Conservation (phyloP, 1,140 invertebrate genomes). For the Limonius californicus region DNA sequence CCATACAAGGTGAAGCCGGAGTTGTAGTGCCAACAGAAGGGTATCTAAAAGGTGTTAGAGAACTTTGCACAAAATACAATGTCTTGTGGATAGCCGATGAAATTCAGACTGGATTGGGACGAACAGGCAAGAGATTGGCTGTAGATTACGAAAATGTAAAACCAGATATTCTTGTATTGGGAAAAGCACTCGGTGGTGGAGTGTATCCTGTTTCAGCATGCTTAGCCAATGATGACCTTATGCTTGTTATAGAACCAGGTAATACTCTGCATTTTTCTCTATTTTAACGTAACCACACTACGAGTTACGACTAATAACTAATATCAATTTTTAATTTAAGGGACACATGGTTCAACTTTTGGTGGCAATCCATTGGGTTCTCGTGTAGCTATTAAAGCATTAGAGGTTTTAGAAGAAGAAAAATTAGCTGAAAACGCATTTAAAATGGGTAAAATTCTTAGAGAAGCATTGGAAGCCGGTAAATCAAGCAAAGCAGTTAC, state of each 20-base stretch:
- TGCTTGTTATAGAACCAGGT: conserved; percentile 89
- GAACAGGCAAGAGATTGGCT: conserved; percentile 88
- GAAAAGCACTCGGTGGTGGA: conserved; percentile 97
- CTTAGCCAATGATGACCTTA: conserved; percentile 79
- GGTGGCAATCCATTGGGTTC: conserved; percentile 97
- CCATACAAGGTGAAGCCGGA: conserved; percentile 98
- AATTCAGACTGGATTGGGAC: conserved; percentile 88
- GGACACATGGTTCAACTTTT: conserved; percentile 92
- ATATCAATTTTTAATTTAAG: conserved; percentile 18
- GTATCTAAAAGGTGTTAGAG: conserved; percentile 83
- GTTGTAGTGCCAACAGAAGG: conserved; percentile 88
- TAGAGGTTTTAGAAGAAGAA: conserved; percentile 83
- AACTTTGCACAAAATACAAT: conserved; percentile 90
- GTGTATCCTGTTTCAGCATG: conserved; percentile 90
- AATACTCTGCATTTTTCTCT: too few relatives aligned
- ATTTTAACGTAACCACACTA: too few relatives aligned
- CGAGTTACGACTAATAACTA: too few relatives aligned
- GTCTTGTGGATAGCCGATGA: conserved; percentile 98
- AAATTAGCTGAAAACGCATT: conserved; percentile 84
- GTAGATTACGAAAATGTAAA: conserved; percentile 89
- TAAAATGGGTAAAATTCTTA: conserved; percentile 73
- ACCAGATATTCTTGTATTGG: conserved; percentile 92
- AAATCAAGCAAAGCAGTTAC: conserved; percentile 66
- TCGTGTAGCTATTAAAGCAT: conserved; percentile 73
- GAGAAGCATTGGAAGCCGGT: conserved; percentile 67